Percentiles rank a stretch among this genome's conserved stretches.
Conservation (phyloP, 2,797 vertebrate genomes). For the Sebastes glaucus region DNA sequence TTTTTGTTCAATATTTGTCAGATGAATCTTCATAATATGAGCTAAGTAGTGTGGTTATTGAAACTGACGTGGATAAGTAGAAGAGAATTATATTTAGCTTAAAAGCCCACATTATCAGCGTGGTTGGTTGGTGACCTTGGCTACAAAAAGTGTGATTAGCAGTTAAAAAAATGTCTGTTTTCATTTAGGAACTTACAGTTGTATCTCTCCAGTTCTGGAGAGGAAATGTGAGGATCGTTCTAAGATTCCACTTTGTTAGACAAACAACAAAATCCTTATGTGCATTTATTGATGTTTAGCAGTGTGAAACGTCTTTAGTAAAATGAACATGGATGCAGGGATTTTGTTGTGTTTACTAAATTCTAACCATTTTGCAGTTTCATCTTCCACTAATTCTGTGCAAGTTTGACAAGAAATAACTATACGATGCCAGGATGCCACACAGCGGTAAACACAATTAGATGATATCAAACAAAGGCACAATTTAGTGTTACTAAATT, state of each 20-base stretch:
- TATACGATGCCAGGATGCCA: neutral
- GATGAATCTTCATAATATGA: neutral
- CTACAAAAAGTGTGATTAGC: neutral
- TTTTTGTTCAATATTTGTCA: neutral
- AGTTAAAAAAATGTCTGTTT: neutral
- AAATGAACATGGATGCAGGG: slow-evolving; percentile 22
- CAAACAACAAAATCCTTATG: slow-evolving; percentile 9
- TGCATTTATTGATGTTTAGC: slow-evolving; percentile 19
- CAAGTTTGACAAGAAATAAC: slow-evolving; percentile 25
- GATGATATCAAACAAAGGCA: slow-evolving; percentile 30
- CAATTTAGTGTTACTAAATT: slow-evolving; percentile 22
- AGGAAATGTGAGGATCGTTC: neutral
- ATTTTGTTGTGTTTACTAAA: slow-evolving; percentile 43
- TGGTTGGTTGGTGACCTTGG: neutral
- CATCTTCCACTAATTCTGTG: slow-evolving; percentile 30
- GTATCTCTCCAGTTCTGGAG: neutral
- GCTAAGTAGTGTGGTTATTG: neutral
- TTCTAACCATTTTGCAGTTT: slow-evolving; percentile 24
- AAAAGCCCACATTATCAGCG: neutral
- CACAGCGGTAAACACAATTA: slow-evolving; percentile 50
- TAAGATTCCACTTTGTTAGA: neutral
- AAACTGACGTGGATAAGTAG: neutral
- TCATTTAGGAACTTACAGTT: neutral
- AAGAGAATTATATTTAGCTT: neutral
- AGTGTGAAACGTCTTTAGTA: slow-evolving; percentile 29